Evolutionary conservation across 2,797 vertebrate species (phyloP).

Genomic region (Enteromius paludinosus): DNA sequence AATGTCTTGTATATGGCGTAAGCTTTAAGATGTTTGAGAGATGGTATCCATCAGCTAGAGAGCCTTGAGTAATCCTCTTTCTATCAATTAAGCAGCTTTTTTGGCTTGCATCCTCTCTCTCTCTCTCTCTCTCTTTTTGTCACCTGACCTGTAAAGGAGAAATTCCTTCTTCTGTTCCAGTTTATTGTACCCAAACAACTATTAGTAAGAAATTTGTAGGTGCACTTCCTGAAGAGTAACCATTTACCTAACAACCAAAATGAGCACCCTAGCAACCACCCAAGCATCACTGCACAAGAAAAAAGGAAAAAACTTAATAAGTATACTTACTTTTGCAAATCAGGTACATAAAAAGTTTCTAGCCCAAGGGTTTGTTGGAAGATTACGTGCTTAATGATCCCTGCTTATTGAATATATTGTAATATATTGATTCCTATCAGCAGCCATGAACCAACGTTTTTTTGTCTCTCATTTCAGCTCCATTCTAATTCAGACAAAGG

Average conservation of each 20-base stretch:
- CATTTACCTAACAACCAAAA: neutral
- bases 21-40: slow-evolving; percentile 27
- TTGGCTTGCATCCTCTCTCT: slow-evolving; percentile 29
- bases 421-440: slow-evolving; percentile 20
- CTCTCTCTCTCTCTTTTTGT: slow-evolving; percentile 24
- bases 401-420: neutral
- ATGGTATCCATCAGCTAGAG: slow-evolving; percentile 22
- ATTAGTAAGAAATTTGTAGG: neutral
- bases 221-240: neutral
- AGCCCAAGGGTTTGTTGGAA: neutral
- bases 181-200: neutral
- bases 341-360: neutral
- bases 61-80: slow-evolving; percentile 60
- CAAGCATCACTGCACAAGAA: neutral
- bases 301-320: neutral
- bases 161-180: neutral
- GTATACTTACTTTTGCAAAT: neutral
- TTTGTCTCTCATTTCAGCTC: slow-evolving; percentile 78
- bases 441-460: neutral
- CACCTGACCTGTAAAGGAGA: neutral
- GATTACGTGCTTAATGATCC: slow-evolving; percentile 31
- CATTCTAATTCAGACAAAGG: slow-evolving; percentile 99
- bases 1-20: slow-evolving; percentile 33
- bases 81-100: slow-evolving; percentile 70
- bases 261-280: neutral